Percentiles rank a stretch among this genome's conserved stretches.
These are phyloP conservation scores for Pedetes capensis DNA, from an alignment of 2,113 vertebrate species.

Conservation along the genomic window DNA sequence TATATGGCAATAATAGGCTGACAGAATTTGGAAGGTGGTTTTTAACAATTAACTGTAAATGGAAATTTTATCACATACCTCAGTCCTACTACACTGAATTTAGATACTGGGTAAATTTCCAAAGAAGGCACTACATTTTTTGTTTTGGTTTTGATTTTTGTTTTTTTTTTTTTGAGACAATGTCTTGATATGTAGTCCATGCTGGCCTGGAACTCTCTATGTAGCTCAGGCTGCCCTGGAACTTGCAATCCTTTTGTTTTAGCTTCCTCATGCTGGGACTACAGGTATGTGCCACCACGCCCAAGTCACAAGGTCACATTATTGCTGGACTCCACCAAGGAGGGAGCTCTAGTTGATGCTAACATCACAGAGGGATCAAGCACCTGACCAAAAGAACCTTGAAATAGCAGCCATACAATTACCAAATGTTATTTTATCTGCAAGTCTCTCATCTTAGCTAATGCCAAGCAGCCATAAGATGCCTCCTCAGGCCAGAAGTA, in stretches of 20 bases:
- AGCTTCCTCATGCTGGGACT: no score
- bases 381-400: not conserved
- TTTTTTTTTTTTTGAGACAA: no score
- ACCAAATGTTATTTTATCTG: not conserved
- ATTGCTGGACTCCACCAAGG: not conserved
- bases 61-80: slow-evolving; percentile 18
- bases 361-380: slow-evolving; percentile 5
- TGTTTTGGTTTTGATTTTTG: no score
- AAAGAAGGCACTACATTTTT: slow-evolving; percentile 12
- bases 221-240: no score
- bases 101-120: not conserved
- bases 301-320: no score
- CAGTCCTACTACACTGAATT: slow-evolving; percentile 8
- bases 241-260: no score
- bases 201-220: no score
- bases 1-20: slow-evolving; percentile 28
- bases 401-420: not conserved
- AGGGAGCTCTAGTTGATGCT: not conserved
- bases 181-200: no score
- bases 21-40: not conserved
- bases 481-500: not conserved
- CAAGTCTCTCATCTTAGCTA: not conserved
- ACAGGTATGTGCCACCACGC: no score
- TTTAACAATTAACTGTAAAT: slow-evolving; percentile 46
- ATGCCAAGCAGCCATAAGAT: not conserved